phyloP scores from a whole-genome alignment of 2,113 vertebrate species.

The Ibidorhyncha struthersii region DNA sequence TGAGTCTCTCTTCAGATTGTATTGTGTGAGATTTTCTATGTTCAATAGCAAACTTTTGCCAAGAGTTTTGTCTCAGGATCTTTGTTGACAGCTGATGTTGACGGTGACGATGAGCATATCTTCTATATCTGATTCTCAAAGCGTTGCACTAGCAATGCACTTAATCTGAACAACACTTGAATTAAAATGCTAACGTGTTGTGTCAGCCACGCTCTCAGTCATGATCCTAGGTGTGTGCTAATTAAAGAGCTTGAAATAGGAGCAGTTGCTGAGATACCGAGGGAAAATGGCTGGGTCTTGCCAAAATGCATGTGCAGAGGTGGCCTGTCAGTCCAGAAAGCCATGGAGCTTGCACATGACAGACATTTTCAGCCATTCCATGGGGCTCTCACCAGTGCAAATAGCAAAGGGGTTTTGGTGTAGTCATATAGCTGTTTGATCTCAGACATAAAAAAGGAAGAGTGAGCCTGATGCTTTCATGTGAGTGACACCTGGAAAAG shows the following conservation, averaged over 20 bases:
- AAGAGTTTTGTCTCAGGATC: neutral
- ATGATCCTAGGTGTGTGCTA: accelerated
- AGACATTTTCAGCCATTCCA: neutral
- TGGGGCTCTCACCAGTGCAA: neutral
- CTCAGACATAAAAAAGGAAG: neutral
- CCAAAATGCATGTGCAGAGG: neutral
- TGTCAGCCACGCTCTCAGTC: neutral
- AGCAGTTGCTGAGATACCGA: neutral
- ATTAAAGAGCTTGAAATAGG: neutral
- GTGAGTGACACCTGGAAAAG: neutral
- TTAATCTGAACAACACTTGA: neutral
- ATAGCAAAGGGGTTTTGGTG: neutral
- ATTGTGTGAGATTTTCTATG: neutral
- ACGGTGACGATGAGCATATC: neutral
- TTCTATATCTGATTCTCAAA: neutral
- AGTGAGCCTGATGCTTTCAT: neutral
- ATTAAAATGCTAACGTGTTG: neutral
- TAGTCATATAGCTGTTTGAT: neutral
- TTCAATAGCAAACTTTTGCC: neutral
- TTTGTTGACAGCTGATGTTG: neutral
- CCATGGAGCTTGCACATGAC: neutral
- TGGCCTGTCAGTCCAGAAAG: neutral
- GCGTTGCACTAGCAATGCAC: neutral
- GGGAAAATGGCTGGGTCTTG: neutral
- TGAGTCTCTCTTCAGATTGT: neutral